Evolutionary conservation across 2,113 vertebrate species (phyloP).

Genomic region (Lucifuga dentata): DNA sequence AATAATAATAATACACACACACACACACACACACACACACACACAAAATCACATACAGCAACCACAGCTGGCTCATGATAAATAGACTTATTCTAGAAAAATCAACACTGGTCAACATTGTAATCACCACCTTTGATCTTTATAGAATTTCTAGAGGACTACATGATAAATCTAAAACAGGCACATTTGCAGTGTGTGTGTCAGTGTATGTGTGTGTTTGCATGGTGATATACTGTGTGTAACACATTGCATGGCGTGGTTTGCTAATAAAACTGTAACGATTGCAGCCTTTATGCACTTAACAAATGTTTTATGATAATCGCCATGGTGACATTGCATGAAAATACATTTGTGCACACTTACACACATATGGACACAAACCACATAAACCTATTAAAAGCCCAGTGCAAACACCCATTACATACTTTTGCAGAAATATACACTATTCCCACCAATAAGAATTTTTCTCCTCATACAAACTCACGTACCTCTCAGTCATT

Average conservation of each 20-base stretch:
- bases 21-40: constrained; percentile 6
- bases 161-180: constrained; percentile 93
- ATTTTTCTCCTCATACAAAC: too few relatives aligned
- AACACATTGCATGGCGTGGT: neutral
- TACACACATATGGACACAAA: neutral
- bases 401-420: neutral
- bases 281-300: constrained; percentile 92
- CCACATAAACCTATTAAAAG: neutral
- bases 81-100: constrained; percentile 93
- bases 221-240: constrained; percentile 5
- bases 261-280: constrained; percentile 91
- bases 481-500: too few relatives aligned
- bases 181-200: constrained; percentile 82
- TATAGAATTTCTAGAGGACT: constrained; percentile 93
- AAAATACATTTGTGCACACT: constrained; percentile 16
- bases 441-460: neutral
- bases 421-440: neutral
- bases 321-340: constrained; percentile 61
- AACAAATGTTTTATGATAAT: constrained; percentile 88
- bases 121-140: constrained; percentile 94
- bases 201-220: constrained; percentile 25
- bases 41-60: constrained; percentile 20
- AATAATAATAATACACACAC: neutral
- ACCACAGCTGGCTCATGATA: constrained; percentile 85
- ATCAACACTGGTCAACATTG: constrained; percentile 94